Evolutionary conservation across 2,113 vertebrate genomes (phyloP).

Genomic region (Anarrhichthys ocellatus): DNA sequence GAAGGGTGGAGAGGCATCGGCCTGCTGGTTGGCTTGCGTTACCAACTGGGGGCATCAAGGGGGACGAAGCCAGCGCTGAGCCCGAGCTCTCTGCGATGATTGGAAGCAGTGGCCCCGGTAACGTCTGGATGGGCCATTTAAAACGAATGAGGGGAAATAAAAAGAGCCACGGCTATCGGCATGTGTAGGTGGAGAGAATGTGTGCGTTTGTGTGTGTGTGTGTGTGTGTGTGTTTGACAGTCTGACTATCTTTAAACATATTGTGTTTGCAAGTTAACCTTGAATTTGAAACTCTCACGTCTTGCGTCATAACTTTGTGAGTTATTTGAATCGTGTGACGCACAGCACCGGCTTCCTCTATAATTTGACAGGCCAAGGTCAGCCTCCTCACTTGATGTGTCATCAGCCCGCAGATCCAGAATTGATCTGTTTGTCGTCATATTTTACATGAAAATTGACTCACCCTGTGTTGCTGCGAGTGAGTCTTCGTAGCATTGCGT

Average conservation of each 20-base stretch:
- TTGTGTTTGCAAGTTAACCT: too few species aligned
- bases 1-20: conserved; percentile 39
- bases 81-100: conserved; percentile 62
- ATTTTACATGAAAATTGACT: conserved; percentile 39
- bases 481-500: conserved; percentile 32
- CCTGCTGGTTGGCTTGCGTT: conserved; percentile 5
- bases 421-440: conserved; percentile 9
- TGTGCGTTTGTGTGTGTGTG: conserved; percentile 28
- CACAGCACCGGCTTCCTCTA: background rate
- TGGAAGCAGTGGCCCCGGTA: conserved; percentile 76
- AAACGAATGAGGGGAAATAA: conserved; percentile 79
- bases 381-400: conserved; percentile 22
- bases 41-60: conserved; percentile 70
- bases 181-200: conserved; percentile 48
- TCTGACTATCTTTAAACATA: too few species aligned
- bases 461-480: conserved; percentile 5
- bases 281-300: background rate
- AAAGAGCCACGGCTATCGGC: conserved; percentile 66
- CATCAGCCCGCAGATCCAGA: background rate
- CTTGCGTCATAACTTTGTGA: background rate
- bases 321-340: background rate
- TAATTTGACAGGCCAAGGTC: background rate
- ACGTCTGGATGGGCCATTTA: conserved; percentile 79
- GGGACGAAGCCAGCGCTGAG: conserved; percentile 40
- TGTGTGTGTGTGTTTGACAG: conserved; percentile 15